Evolutionary conservation across 1,140 invertebrate genomes (phyloP).

Genomic region (Limonius californicus): DNA sequence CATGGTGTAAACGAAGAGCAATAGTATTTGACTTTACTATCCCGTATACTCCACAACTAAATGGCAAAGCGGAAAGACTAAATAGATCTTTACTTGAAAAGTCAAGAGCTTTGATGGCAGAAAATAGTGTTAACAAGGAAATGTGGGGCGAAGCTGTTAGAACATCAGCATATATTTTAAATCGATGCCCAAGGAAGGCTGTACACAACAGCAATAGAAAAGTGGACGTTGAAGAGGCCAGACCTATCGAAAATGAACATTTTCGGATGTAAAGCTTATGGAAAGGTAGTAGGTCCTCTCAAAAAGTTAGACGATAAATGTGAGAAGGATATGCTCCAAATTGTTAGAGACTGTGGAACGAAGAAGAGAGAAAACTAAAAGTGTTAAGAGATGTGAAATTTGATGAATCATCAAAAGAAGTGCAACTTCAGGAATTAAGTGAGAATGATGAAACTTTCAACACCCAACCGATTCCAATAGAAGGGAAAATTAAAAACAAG

Average conservation of each 20-base stretch:
- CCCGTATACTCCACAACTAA: conserved; percentile 40
- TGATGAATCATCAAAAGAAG: too few species aligned
- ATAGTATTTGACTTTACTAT: conserved; percentile 26
- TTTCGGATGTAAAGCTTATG: neutral
- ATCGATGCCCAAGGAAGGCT: conserved; percentile 23
- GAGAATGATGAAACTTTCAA: neutral
- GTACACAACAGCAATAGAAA: neutral
- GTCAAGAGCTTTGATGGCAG: conserved; percentile 27
- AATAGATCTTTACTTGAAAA: conserved; percentile 24
- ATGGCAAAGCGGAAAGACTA: conserved; percentile 26
- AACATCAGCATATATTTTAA: conserved; percentile 32
- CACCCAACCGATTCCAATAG: neutral
- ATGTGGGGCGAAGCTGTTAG: conserved; percentile 39
- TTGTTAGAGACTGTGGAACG: neutral
- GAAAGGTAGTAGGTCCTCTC: neutral
- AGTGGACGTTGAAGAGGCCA: neutral
- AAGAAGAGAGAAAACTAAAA: neutral
- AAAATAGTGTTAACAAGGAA: conserved; percentile 29
- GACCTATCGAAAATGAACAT: neutral
- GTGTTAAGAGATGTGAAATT: too few species aligned
- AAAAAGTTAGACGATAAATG: neutral
- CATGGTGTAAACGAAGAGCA: conserved; percentile 30
- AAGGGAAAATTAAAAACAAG: neutral
- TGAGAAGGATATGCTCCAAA: neutral
- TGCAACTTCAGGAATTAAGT: neutral